These are phyloP conservation scores for Chloropsis cyanopogon DNA, from an alignment of 2,113 vertebrate species.

Conservation along the genomic window DNA sequence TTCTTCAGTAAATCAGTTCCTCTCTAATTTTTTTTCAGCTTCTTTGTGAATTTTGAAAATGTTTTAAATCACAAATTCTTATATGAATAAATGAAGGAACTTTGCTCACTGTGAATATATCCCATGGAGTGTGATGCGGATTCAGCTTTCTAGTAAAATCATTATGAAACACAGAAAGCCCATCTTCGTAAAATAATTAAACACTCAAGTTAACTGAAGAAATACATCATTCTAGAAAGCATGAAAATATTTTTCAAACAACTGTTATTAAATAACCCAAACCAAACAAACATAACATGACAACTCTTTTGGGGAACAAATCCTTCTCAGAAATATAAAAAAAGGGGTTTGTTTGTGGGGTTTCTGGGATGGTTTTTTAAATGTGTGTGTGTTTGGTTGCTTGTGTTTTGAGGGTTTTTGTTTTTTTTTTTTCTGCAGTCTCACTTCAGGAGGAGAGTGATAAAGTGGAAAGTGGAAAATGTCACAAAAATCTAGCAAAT, in stretches of 20 bases:
- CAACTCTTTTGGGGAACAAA: background rate
- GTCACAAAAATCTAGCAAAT: background rate
- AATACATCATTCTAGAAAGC: background rate
- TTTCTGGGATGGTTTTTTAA: background rate
- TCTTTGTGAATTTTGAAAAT: background rate
- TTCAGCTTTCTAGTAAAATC: background rate
- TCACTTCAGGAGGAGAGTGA: background rate
- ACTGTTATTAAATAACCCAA: background rate
- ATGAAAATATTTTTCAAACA: background rate
- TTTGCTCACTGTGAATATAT: background rate
- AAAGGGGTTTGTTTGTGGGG: accelerated
- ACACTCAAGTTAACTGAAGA: background rate
- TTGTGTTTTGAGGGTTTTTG: background rate
- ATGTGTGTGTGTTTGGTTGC: background rate
- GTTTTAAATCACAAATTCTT: background rate
- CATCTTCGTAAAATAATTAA: background rate
- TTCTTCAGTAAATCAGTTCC: background rate
- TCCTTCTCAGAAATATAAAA: background rate
- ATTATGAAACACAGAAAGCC: background rate
- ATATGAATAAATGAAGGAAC: background rate
- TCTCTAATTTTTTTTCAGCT: background rate
- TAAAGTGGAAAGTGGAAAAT: background rate
- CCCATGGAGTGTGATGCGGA: background rate
- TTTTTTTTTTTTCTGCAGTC: background rate
- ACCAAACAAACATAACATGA: background rate